phyloP scores from a whole-genome alignment of 2,888 invertebrate species.

The Anagyrus pseudococci region DNA sequence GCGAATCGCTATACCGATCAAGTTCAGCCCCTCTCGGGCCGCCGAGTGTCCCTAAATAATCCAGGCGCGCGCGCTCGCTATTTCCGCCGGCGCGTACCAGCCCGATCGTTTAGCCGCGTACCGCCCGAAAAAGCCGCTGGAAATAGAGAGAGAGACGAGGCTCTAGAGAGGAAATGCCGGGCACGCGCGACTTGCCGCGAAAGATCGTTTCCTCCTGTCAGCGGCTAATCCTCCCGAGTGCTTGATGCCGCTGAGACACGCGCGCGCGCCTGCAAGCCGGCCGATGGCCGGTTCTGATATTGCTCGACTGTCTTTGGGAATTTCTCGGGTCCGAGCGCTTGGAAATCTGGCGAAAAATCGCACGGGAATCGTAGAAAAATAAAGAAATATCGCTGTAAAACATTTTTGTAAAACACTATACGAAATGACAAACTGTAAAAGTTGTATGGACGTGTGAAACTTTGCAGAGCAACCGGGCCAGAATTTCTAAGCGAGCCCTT shows the following conservation, averaged over 20 bases:
- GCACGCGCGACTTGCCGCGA: conserved; percentile 17
- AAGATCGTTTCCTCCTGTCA: conserved; percentile 15
- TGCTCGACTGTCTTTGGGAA: too few relatives aligned
- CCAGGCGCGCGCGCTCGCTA: neutral
- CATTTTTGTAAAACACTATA: too few relatives aligned
- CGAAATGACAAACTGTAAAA: too few relatives aligned
- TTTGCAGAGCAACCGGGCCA: too few relatives aligned
- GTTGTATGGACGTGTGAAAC: too few relatives aligned
- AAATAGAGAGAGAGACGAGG: neutral
- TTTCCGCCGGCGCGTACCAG: neutral
- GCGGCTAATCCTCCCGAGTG: neutral
- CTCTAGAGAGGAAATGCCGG: conserved; percentile 8
- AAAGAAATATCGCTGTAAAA: too few relatives aligned
- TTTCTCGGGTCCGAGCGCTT: too few relatives aligned
- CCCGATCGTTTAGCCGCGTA: neutral
- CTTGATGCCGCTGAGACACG: neutral
- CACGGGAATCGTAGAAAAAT: too few relatives aligned
- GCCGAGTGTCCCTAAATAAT: neutral
- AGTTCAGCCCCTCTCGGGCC: neutral
- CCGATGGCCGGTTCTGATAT: too few relatives aligned
- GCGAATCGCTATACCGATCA: conserved; percentile 2
- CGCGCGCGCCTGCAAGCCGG: too few relatives aligned
- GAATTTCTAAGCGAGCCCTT: too few relatives aligned
- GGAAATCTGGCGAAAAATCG: too few relatives aligned
- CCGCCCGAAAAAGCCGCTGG: neutral